Evolutionary conservation across 2,888 invertebrate species (phyloP).

Genomic region (Pemphredon lugubris): DNA sequence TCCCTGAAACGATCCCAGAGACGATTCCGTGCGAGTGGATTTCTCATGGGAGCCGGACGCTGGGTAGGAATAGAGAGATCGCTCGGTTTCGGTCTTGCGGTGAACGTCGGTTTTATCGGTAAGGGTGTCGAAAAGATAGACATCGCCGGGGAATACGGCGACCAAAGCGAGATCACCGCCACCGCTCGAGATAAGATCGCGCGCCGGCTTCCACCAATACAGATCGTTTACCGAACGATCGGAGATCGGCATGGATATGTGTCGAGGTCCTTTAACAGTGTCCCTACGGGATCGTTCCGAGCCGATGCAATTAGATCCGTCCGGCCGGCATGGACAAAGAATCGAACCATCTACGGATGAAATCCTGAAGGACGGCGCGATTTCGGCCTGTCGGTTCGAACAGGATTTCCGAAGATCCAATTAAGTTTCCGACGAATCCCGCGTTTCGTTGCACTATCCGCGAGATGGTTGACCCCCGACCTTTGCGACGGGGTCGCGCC

Average conservation of each 20-base stretch:
- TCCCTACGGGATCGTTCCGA: conserved; percentile 60
- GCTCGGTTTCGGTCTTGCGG: conserved; percentile 40
- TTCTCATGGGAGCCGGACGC: conserved; percentile 29
- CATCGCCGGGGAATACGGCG: conserved; percentile 67
- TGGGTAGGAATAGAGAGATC: conserved; percentile 65
- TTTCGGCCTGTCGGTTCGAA: not conserved
- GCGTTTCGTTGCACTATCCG: not conserved
- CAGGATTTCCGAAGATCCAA: conserved; percentile 3
- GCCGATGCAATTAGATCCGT: conserved; percentile 65
- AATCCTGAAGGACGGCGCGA: not conserved
- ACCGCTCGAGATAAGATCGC: conserved; percentile 60
- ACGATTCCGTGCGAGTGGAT: not conserved
- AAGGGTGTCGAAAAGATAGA: conserved; percentile 73
- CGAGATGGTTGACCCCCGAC: too few relatives aligned
- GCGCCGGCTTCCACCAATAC: conserved; percentile 56
- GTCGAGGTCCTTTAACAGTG: conserved; percentile 39
- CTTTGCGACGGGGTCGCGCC: too few relatives aligned
- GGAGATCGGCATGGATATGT: conserved; percentile 55
- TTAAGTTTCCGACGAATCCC: conserved; percentile 20
- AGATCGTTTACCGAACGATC: conserved; percentile 66
- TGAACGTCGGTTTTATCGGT: conserved; percentile 61
- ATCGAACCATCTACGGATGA: conserved; percentile 34
- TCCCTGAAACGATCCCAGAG: conserved; percentile 3
- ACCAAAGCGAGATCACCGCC: conserved; percentile 66
- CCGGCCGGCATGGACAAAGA: conserved; percentile 46